Conservation (phyloP, 1,140 invertebrate species). For the Papilio glaucus region DNA sequence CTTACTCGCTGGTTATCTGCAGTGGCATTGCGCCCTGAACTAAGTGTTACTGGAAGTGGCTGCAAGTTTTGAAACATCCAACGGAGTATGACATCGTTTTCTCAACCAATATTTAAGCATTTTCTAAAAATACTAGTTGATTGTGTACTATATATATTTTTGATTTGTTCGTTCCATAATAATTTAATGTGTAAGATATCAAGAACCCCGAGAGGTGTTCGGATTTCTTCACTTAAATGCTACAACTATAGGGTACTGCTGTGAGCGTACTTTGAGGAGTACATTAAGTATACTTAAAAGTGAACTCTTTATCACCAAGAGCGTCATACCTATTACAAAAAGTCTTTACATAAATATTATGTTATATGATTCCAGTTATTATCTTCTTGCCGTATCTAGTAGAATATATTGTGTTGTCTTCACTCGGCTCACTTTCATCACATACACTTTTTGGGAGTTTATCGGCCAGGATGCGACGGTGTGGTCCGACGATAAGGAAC, state of each 20-base stretch:
- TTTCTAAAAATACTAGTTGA: no score
- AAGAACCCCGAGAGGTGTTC: no score
- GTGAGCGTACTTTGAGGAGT: no score
- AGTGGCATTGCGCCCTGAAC: background rate
- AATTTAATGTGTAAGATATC: no score
- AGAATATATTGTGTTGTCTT: background rate
- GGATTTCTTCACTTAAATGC: no score
- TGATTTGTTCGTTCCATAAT: no score
- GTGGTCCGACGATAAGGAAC: slow-evolving; percentile 17
- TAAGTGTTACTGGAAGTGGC: background rate
- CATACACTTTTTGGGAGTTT: slow-evolving; percentile 11
- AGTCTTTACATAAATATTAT: no score
- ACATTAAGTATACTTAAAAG: no score
- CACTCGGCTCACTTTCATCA: slow-evolving; percentile 16
- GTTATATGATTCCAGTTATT: background rate
- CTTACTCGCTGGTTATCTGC: slow-evolving; percentile 3
- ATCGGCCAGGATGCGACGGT: slow-evolving; percentile 19
- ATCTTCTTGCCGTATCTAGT: background rate
- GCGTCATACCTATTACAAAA: no score
- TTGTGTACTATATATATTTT: no score
- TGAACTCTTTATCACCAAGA: no score
- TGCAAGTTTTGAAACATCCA: background rate
- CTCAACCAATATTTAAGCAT: background rate
- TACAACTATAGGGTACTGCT: no score
- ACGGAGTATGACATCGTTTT: background rate